A percentile compares a stretch with the other conserved stretches of the same genome.
These are phyloP conservation scores for Philereme transversata DNA, from an alignment of 2,888 invertebrate species.

Conservation along the genomic window DNA sequence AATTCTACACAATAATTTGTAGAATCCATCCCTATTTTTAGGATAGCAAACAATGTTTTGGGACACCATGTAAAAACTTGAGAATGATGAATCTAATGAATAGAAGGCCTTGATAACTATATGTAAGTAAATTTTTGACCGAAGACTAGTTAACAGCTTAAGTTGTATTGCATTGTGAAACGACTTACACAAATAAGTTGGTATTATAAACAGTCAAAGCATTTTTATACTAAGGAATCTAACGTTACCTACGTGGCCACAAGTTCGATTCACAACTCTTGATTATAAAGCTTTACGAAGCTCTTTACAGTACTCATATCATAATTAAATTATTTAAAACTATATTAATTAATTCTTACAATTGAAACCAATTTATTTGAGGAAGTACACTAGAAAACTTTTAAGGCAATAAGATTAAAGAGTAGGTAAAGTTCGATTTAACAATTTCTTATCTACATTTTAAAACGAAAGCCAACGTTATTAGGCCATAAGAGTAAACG, in stretches of 20 bases:
- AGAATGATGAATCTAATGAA: conserved; percentile 13
- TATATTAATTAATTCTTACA: conserved; percentile 60
- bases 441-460: conserved; percentile 50
- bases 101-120: conserved; percentile 26
- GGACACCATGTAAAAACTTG: conserved; percentile 11
- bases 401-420: conserved; percentile 64
- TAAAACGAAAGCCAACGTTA: conserved; percentile 55
- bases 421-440: conserved; percentile 50
- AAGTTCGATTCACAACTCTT: conserved; percentile 83
- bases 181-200: conserved; percentile 57
- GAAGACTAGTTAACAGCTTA: conserved; percentile 22
- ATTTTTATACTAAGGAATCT: conserved; percentile 67
- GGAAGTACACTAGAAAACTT: conserved; percentile 59
- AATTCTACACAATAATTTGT: no score
- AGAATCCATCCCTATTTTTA: no score
- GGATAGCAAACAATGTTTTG: not conserved
- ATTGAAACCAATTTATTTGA: conserved; percentile 61
- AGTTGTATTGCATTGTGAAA: conserved; percentile 45
- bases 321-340: conserved; percentile 51
- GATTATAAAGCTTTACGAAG: conserved; percentile 82
- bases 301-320: conserved; percentile 77
- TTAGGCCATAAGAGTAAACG: conserved; percentile 55
- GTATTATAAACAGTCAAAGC: conserved; percentile 66
- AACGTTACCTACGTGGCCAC: conserved; percentile 74
- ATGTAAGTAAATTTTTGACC: not conserved